phyloP scores from a whole-genome alignment of 2,113 vertebrate species.

The Epinephelus lanceolatus region DNA sequence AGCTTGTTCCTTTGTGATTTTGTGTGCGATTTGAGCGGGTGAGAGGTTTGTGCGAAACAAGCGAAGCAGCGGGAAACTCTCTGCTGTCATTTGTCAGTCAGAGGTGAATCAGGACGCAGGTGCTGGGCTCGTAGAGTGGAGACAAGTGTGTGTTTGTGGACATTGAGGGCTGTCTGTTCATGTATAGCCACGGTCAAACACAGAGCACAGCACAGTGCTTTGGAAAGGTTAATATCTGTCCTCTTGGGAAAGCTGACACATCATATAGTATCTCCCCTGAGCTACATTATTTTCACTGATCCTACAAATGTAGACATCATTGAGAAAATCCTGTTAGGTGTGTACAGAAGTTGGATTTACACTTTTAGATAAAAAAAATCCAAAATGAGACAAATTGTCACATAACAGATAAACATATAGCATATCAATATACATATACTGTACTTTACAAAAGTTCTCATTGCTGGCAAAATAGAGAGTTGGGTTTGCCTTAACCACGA shows the following conservation, averaged over 20 bases:
- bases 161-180: slow-evolving; percentile 29
- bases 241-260: slow-evolving; percentile 37
- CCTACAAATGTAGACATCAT: background rate
- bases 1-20: slow-evolving; percentile 49
- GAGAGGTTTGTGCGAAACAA: slow-evolving; percentile 25
- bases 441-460: too few relatives aligned
- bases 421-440: background rate
- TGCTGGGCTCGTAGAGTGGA: slow-evolving; percentile 4
- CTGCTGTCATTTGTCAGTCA: slow-evolving; percentile 69
- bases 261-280: background rate
- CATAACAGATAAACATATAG: background rate
- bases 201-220: slow-evolving; percentile 12
- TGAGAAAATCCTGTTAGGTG: background rate
- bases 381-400: too few relatives aligned
- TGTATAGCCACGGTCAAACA: slow-evolving; percentile 28
- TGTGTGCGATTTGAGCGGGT: slow-evolving; percentile 41
- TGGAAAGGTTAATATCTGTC: slow-evolving; percentile 58
- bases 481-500: too few relatives aligned
- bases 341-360: background rate
- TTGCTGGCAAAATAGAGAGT: too few relatives aligned
- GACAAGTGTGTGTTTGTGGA: slow-evolving; percentile 42
- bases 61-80: slow-evolving; percentile 43
- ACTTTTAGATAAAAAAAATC: background rate
- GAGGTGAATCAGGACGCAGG: slow-evolving; percentile 48
- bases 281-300: slow-evolving; percentile 21